A percentile compares a stretch with the other conserved stretches of the same genome.
phyloP scores from a whole-genome alignment of 64 coral and sea anemone genomes.

The Astreopora myriophthalma region DNA sequence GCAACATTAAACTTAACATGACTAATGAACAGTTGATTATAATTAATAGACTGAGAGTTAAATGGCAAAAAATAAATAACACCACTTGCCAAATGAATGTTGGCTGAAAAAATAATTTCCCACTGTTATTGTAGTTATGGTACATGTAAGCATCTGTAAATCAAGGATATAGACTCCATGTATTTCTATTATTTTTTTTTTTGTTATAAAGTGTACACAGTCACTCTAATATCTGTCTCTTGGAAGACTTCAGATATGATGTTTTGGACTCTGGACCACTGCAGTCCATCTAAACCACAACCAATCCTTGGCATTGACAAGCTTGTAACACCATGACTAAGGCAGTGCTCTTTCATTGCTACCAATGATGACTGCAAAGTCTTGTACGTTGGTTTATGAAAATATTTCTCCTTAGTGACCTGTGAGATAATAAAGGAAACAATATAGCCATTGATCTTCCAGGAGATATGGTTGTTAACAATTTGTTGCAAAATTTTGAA shows the following conservation, averaged over 20 bases:
- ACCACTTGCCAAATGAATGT: too few species aligned
- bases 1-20: too few species aligned
- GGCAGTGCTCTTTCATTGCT: constrained; percentile 77
- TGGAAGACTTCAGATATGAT: constrained; percentile 77
- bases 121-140: too few species aligned
- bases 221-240: constrained; percentile 68
- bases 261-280: constrained; percentile 73
- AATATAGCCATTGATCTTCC: too few species aligned
- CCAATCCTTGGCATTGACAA: constrained; percentile 94
- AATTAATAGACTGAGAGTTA: too few species aligned
- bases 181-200: background rate
- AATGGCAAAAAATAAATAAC: too few species aligned
- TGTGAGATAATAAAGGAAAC: too few species aligned
- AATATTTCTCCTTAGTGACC: constrained; percentile 91
- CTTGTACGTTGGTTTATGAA: constrained; percentile 81
- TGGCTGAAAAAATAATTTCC: too few species aligned
- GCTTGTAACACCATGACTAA: constrained; percentile 50
- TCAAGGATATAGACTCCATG: too few species aligned
- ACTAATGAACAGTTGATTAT: too few species aligned
- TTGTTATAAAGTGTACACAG: constrained; percentile 62
- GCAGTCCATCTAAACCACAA: constrained; percentile 84
- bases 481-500: too few species aligned
- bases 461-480: too few species aligned
- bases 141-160: background rate
- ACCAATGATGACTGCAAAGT: constrained; percentile 67